phyloP scores from a whole-genome alignment of 2,888 invertebrate species.

The Adelognathus sp. region DNA sequence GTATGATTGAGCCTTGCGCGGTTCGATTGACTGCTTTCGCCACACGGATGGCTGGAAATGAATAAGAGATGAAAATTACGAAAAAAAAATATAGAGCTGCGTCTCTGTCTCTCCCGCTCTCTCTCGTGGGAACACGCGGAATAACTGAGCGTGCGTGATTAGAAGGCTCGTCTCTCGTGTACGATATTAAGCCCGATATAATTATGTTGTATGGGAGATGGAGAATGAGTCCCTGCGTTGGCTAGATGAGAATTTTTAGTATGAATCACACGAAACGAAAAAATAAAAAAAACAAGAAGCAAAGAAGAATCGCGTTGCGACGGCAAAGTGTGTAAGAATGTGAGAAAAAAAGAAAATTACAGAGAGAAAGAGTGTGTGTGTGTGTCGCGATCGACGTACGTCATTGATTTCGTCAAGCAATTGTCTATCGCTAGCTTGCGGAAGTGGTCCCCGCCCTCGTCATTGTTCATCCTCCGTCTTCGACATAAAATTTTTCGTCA shows the following conservation, averaged over 20 bases:
- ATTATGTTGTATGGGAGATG: constrained; percentile 50
- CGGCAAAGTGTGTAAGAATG: constrained; percentile 47
- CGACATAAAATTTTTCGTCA: constrained; percentile 70
- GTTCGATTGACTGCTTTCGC: constrained; percentile 29
- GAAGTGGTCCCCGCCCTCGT: constrained; percentile 75
- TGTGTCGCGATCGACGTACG: constrained; percentile 61
- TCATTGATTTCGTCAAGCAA: constrained; percentile 60
- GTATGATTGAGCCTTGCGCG: constrained; percentile 57
- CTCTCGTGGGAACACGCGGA: constrained; percentile 33
- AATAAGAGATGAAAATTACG: background rate
- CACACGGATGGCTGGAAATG: constrained; percentile 15
- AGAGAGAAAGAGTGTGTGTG: constrained; percentile 41
- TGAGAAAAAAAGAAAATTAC: constrained; percentile 32
- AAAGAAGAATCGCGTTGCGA: constrained; percentile 39
- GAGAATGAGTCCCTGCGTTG: constrained; percentile 47
- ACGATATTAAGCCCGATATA: constrained; percentile 46
- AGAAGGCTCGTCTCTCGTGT: constrained; percentile 49
- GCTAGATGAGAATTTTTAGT: constrained; percentile 57
- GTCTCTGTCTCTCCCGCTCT: constrained; percentile 45
- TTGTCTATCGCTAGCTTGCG: constrained; percentile 61
- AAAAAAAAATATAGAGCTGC: constrained; percentile 34
- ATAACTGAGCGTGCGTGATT: constrained; percentile 40
- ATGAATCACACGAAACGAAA: background rate
- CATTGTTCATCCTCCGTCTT: constrained; percentile 74
- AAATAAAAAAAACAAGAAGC: background rate